Evolutionary conservation across 2,888 invertebrate species (phyloP).

Genomic region (Desoria tigrina): DNA sequence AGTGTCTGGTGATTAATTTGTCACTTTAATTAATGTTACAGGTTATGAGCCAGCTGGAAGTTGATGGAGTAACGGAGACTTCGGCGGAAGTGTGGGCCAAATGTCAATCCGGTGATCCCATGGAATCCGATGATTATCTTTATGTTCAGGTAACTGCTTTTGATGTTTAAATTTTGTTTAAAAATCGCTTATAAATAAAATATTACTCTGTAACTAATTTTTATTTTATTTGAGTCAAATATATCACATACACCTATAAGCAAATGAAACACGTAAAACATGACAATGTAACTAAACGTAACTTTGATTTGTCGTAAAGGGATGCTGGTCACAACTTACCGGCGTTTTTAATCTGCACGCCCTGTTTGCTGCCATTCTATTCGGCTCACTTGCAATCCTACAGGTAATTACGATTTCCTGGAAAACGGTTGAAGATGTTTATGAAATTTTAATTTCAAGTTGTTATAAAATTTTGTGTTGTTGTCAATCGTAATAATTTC

Average conservation of each 20-base stretch:
- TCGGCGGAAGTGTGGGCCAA: background rate
- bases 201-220: background rate
- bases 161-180: background rate
- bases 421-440: background rate
- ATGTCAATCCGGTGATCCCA: slow-evolving; percentile 3
- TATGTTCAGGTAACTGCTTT: background rate
- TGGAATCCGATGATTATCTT: slow-evolving; percentile 12
- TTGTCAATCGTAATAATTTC: no score
- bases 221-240: background rate
- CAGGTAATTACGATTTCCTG: background rate
- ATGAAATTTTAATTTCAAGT: background rate
- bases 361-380: slow-evolving; percentile 1
- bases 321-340: background rate
- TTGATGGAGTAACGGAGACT: no score
- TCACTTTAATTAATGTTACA: no score
- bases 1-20: no score
- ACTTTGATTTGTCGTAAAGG: no score
- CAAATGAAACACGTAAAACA: no score
- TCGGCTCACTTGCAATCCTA: background rate
- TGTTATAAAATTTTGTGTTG: no score
- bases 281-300: no score
- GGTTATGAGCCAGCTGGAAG: no score
- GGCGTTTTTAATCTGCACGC: background rate
- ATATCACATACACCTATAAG: no score
- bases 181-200: background rate